Evolutionary conservation across 2,113 vertebrate genomes (phyloP).

Genomic region (Speoplatyrhinus poulsoni): DNA sequence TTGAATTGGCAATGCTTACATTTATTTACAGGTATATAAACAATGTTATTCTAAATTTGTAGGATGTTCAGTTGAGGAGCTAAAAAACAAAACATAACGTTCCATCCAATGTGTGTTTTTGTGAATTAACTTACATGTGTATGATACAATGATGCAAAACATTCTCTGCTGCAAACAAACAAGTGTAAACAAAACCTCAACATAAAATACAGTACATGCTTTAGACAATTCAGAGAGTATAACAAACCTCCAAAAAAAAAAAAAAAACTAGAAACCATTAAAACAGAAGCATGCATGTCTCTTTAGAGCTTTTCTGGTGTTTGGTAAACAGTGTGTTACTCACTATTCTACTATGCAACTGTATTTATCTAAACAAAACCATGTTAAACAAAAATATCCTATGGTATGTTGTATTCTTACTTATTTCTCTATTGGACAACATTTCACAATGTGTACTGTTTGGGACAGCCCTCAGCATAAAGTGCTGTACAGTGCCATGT

Average conservation of each 20-base stretch:
- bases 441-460: constrained; percentile 9
- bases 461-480: constrained; percentile 63
- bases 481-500: constrained; percentile 66
- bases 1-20: constrained; percentile 57
- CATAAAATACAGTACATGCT: constrained; percentile 18
- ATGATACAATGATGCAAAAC: constrained; percentile 40
- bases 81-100: constrained; percentile 52
- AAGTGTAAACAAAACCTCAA: constrained; percentile 39
- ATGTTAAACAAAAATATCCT: too few relatives aligned
- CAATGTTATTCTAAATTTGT: constrained; percentile 49
- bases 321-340: too few relatives aligned
- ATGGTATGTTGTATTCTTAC: too few relatives aligned
- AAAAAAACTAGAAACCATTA: too few relatives aligned
- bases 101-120: constrained; percentile 23
- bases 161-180: constrained; percentile 56
- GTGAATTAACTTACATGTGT: background rate
- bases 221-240: constrained; percentile 36
- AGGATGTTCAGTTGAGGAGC: constrained; percentile 55
- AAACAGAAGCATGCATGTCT: constrained; percentile 27
- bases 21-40: constrained; percentile 77
- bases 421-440: background rate
- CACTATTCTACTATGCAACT: too few relatives aligned
- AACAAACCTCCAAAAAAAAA: constrained; percentile 38
- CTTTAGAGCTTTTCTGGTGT: too few relatives aligned
- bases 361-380: too few relatives aligned